Evolutionary conservation across 2,888 invertebrate genomes (phyloP), one percentile per base, ranked within the genome.

Genomic region (Diploptera punctata): DNA sequence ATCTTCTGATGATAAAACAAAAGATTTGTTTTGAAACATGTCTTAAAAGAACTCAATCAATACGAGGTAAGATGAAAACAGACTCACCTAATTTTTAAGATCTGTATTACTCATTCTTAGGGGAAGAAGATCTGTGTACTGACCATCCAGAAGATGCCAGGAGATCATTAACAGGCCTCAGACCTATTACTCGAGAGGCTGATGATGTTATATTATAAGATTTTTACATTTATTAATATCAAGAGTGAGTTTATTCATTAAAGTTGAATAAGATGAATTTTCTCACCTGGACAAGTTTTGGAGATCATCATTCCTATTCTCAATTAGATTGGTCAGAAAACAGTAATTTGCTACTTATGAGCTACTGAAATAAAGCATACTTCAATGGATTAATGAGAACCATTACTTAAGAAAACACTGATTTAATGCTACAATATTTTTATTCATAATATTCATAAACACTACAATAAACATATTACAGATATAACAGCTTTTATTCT

Each of bases 381-480:
- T 38, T 38, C 7, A 38, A 38, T 38, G 7, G 5, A 13, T 5
- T 38, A 9, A 9, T 38, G 38, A 9, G 38, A 38, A 38, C 7
- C 5, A 5, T 38, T 38, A 9, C 38, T 38, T 13, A 38, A 5
- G 38, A 9, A 13, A 38, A 38, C 38, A 38, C 38, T 13, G 5
- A 9, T 21, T 1, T 19, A 21, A 0, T 52, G 3, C 52, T 52
- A 52, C 19, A 24, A 19, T 52, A 24, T 24, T 52, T 52, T 24
- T 13, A 24, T 24, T 47, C 13, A n/a, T n/a, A n/a, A 24, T 24
- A 24, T 52, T 52, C 24, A 21, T 52, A 52, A 52, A 24, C 7
- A 24, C 52, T 21, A 52, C 21, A 52, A 24, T 52, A 52, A 52
- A 52, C n/a, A 52, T 52, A 52, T 52, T 52, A 52, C 52, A 49